These are phyloP conservation scores for Micromussa lordhowensis DNA, from an alignment of 92 coral and sea anemone genomes.

Conservation along the genomic window DNA sequence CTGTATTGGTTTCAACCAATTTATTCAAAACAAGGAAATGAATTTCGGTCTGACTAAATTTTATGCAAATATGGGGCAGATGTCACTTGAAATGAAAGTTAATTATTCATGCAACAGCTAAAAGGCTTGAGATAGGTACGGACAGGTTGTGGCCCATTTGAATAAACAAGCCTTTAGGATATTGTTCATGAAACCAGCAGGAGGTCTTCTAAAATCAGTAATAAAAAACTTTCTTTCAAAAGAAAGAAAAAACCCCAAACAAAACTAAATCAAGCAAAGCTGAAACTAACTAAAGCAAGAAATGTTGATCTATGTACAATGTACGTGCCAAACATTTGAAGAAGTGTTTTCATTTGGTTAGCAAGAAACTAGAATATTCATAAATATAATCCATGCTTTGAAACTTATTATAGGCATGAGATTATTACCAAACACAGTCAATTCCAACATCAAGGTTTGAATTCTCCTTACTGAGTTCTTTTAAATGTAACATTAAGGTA, in stretches of 20 bases:
- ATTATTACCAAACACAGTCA: background rate
- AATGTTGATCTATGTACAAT: background rate
- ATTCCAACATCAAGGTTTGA: background rate
- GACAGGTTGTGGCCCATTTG: constrained; percentile 24
- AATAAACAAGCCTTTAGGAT: constrained; percentile 2
- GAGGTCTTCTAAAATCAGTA: background rate
- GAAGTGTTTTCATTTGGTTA: background rate
- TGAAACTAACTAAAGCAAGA: background rate
- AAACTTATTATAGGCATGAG: background rate
- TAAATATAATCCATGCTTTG: background rate
- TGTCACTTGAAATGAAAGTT: constrained; percentile 54
- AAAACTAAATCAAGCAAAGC: background rate
- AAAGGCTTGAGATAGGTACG: background rate
- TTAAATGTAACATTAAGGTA: background rate
- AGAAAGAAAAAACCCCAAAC: background rate
- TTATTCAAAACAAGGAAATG: constrained; percentile 41
- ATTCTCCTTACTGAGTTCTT: background rate
- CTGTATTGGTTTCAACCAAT: constrained; percentile 13
- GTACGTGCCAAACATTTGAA: background rate
- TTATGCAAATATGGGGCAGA: constrained; percentile 75
- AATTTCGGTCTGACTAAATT: constrained; percentile 27
- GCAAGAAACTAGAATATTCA: background rate
- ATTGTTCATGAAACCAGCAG: constrained; percentile 9
- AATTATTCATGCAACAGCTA: constrained; percentile 51
- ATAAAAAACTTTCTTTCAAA: background rate